Evolutionary conservation across 2,797 vertebrate genomes (phyloP).

Genomic region (Parauchenoglanis punctatus): DNA sequence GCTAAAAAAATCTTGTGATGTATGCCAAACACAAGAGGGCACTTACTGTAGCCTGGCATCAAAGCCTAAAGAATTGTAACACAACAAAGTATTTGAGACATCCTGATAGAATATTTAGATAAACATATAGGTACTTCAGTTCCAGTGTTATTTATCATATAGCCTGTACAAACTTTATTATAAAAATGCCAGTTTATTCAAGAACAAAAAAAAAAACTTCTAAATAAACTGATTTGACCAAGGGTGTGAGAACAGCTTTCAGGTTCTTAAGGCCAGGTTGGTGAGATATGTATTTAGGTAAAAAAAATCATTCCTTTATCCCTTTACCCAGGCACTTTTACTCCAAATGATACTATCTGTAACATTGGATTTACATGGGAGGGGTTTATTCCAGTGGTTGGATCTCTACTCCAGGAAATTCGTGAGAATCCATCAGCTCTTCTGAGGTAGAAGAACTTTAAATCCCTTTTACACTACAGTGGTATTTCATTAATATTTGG

Average conservation of each 20-base stretch:
- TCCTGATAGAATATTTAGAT: neutral
- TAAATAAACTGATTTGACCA: neutral
- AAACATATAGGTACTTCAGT: neutral
- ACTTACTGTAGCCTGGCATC: neutral
- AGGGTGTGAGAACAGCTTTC: neutral
- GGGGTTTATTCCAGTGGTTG: conserved; percentile 58
- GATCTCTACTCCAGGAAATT: conserved; percentile 59
- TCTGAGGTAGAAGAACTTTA: conserved; percentile 66
- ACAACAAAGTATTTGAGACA: neutral
- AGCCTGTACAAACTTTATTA: neutral
- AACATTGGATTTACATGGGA: conserved; percentile 69
- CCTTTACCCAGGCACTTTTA: conserved; percentile 63
- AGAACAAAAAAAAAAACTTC: neutral
- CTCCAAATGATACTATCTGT: conserved; percentile 56
- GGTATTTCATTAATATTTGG: neutral
- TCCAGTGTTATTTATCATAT: neutral
- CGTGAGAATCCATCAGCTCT: conserved; percentile 55
- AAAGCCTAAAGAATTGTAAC: neutral
- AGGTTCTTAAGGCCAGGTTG: neutral
- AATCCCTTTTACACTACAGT: neutral
- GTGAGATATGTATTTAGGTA: neutral
- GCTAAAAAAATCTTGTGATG: neutral
- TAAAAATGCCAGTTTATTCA: neutral
- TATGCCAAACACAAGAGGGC: neutral
- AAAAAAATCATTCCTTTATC: neutral